Conservation (phyloP, 2,888 invertebrate genomes). For the Drosophila planitibia region DNA sequence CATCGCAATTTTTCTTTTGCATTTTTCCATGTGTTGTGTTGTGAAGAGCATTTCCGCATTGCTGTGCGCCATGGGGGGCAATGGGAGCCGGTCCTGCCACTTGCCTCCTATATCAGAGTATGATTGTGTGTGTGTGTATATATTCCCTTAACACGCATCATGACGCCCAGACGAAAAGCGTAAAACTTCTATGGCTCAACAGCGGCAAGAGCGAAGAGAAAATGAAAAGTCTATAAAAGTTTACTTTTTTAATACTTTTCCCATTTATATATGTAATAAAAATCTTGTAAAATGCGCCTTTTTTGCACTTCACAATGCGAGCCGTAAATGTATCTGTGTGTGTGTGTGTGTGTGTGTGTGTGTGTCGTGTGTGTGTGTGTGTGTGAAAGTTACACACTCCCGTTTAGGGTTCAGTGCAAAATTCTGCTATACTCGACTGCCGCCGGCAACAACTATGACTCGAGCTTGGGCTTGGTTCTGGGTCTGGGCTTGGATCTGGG, state of each 20-base stretch:
- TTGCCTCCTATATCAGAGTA: background rate
- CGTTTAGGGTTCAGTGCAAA: constrained; percentile 78
- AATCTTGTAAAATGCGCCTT: constrained; percentile 82
- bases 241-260: constrained; percentile 83
- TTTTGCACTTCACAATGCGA: constrained; percentile 75
- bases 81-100: constrained; percentile 27
- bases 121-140: constrained; percentile 15
- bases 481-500: background rate
- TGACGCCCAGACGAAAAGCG: constrained; percentile 76
- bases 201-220: constrained; percentile 9
- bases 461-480: constrained; percentile 7
- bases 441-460: constrained; percentile 56
- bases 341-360: constrained; percentile 16
- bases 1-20: constrained; percentile 36
- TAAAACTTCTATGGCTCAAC: constrained; percentile 52
- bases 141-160: constrained; percentile 77
- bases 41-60: constrained; percentile 43
- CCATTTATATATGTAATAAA: constrained; percentile 80
- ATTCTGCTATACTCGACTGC: constrained; percentile 70
- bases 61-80: constrained; percentile 5
- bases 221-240: constrained; percentile 77
- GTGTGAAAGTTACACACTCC: constrained; percentile 32
- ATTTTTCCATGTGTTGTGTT: constrained; percentile 25
- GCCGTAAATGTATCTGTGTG: constrained; percentile 27
- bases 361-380: constrained; percentile 17